phyloP scores from a whole-genome alignment of 2,888 invertebrate species.

The Eupithecia subfuscata region DNA sequence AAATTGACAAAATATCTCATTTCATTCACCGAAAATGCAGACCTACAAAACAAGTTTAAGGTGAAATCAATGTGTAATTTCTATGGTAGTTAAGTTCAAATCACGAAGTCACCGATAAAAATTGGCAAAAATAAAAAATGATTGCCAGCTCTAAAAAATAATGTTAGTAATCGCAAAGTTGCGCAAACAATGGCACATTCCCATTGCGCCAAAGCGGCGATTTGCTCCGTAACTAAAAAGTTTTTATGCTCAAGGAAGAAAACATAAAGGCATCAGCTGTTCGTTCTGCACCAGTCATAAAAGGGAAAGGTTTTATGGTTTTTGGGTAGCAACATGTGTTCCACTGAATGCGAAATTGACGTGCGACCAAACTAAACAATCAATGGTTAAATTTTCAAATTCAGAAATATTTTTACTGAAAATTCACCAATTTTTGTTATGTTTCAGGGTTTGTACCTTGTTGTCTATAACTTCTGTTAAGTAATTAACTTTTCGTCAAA shows the following conservation, averaged over 20 bases:
- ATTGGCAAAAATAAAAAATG: neutral
- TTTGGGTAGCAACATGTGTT: neutral
- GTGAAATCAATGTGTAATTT: neutral
- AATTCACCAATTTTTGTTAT: no score
- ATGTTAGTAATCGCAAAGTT: conserved; percentile 2
- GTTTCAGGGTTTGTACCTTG: no score
- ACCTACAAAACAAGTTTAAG: neutral
- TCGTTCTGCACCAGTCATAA: conserved; percentile 22
- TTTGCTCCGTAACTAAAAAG: conserved; percentile 17
- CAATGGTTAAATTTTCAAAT: neutral
- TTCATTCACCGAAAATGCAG: neutral
- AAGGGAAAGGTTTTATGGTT: conserved; percentile 10
- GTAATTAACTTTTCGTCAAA: no score
- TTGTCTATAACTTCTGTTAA: no score
- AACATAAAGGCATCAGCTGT: conserved; percentile 24
- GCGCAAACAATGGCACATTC: neutral
- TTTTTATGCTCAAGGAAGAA: conserved; percentile 26
- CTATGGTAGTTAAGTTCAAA: neutral
- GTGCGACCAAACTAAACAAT: neutral
- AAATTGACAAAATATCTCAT: no score
- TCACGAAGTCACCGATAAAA: neutral
- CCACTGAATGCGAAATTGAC: neutral
- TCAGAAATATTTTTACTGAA: no score
- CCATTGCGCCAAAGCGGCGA: conserved; percentile 8
- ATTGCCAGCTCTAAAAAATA: conserved; percentile 6